phyloP scores from a whole-genome alignment of 2,113 vertebrate genomes.

The Pollachius pollachius region DNA sequence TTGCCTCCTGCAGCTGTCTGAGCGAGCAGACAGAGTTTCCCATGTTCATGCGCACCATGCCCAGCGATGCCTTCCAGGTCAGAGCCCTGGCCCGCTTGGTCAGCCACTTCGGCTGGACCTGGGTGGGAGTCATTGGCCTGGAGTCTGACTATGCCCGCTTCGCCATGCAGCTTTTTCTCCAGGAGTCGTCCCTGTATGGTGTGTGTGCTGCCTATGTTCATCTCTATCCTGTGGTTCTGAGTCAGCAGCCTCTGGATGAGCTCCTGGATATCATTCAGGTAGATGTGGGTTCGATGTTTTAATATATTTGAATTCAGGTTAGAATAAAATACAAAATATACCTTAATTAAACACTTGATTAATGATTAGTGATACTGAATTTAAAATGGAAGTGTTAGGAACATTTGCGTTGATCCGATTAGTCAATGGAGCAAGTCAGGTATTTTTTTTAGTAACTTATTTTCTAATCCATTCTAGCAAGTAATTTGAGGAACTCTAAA shows the following conservation, averaged over 20 bases:
- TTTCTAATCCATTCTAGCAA: too few species aligned
- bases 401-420: too few species aligned
- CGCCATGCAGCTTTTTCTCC: conserved; percentile 70
- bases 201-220: conserved; percentile 69
- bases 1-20: conserved; percentile 73
- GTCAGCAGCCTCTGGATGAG: conserved; percentile 41
- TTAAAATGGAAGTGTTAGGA: too few species aligned
- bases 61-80: conserved; percentile 72
- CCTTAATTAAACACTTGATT: neutral
- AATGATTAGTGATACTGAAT: neutral
- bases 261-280: conserved; percentile 59
- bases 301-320: neutral
- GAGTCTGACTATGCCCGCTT: conserved; percentile 71
- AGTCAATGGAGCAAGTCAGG: too few species aligned
- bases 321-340: neutral
- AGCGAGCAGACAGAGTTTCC: conserved; percentile 69
- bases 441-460: too few species aligned
- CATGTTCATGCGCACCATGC: conserved; percentile 75
- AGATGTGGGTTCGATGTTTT: neutral
- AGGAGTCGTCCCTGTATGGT: conserved; percentile 59
- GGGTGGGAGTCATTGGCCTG: conserved; percentile 70
- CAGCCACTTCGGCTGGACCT: conserved; percentile 70
- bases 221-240: conserved; percentile 56
- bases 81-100: conserved; percentile 65
- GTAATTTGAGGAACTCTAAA: too few species aligned